Base-by-base conservation (phyloP, 2,888 invertebrate species). In the Julus scanicus region DNA sequence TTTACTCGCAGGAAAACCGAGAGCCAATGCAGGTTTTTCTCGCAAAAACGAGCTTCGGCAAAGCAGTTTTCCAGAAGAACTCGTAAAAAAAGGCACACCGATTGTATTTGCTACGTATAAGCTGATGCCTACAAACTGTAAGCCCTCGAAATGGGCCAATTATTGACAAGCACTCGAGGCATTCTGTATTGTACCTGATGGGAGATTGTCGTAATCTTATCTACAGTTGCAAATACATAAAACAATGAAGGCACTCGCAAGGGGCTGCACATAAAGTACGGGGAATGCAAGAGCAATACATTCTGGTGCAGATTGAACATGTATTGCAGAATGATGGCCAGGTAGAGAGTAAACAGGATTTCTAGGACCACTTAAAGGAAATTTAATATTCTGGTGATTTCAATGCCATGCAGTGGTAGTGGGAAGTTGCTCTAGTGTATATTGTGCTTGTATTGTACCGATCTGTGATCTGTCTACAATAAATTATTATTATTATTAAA, bases 131-230 rank as follows among this genome's bases (percentile, higher is more conserved):
- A 20, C 80, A 80, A 29, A 80, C 80, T 80, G 44, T 44, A 80
- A 80, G 80, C 80, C 37, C 29, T 80, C 80, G 80, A 80, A 80
- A 80, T 80, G 80, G 80, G 29, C 80, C 80, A 80, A 80, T 80
- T 80, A 80, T 80, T 80, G 80, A 80, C 80, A 80, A 80, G 80
- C 80, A 37, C 37, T 80, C 29, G 80, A 80, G 80, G 80, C 80
- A 3, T 80, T 80, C 80, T 80, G 80, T 13, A 11, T 80, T 80
- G 80, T 80, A 80, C 80, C 80, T 80, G 80, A 80, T 37, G 80
- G 80, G 71, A 71, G 71, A 71, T 71, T 71, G 71, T 71, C 71
- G 71, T 71, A 71, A 71, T 71, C 71, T 80, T 80, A 80, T 80
- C 80, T 80, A 80, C 80, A 80, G 80, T 80, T 80, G 80, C 80